phyloP scores from a whole-genome alignment of 2,888 invertebrate species.

The Morpho helenor region DNA sequence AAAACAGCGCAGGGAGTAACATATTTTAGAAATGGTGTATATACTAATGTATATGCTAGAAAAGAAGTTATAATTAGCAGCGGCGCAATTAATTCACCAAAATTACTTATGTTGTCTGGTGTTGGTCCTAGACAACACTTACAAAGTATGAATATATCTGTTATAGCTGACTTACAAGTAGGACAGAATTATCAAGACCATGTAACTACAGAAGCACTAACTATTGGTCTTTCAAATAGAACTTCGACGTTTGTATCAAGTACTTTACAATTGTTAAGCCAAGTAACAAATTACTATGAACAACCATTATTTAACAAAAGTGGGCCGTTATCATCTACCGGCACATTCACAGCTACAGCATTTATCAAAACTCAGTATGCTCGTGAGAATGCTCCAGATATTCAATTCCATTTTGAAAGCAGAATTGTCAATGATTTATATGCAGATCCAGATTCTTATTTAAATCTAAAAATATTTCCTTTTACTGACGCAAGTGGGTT shows the following conservation, averaged over 20 bases:
- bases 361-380: constrained; percentile 80
- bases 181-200: constrained; percentile 88
- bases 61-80: constrained; percentile 82
- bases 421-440: constrained; percentile 78
- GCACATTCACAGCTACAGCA: constrained; percentile 76
- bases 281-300: constrained; percentile 61
- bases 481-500: constrained; percentile 82
- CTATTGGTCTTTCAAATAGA: constrained; percentile 68
- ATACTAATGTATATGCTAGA: constrained; percentile 62
- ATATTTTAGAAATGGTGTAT: constrained; percentile 57
- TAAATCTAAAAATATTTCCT: constrained; percentile 56
- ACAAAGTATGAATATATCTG: constrained; percentile 66
- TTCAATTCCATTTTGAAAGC: constrained; percentile 83
- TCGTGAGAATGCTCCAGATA: constrained; percentile 76
- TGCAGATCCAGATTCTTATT: constrained; percentile 73
- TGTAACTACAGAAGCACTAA: constrained; percentile 80
- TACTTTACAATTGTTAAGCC: constrained; percentile 54
- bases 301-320: constrained; percentile 48
- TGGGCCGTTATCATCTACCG: constrained; percentile 77
- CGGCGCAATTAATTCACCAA: constrained; percentile 81
- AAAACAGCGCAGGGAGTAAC: constrained; percentile 66
- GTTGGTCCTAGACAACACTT: constrained; percentile 81
- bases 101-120: constrained; percentile 82
- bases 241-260: constrained; percentile 67
- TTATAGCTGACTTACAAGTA: constrained; percentile 82